Evolutionary conservation across 2,113 vertebrate species (phyloP), one percentile per base, ranked within the genome.

Genomic region (Xiphophorus maculatus): DNA sequence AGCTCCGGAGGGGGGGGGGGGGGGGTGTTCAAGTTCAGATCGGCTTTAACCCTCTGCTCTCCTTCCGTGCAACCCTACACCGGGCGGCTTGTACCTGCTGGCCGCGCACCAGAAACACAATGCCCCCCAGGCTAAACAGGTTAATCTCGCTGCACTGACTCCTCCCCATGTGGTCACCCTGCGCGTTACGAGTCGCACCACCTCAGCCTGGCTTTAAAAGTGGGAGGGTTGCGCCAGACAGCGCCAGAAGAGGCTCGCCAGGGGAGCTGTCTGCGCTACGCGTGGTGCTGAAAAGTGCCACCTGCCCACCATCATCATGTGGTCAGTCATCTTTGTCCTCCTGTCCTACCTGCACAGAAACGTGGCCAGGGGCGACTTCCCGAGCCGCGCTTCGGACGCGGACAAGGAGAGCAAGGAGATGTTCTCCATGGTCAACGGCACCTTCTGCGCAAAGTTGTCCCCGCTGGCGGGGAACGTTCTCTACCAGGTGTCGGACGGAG

Each of bases 211-310:
- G 73, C 88, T 86, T 91, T 89, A 94, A 89, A 93, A 93, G 87
- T 77, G 80, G 82, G 76, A 70, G 77, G 70, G 42, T 51, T 64
- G 63, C 66, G 1, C 29, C 62, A 33, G 35, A 5, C 73, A 70
- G 78, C 40, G 9, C 69, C 19, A 37, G 73, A 60, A 75, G 63
- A 33, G 61, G 22, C 28, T 66, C 70, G 78, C 35, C 35, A 12
- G 35, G 35, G 92, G 90, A 92, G 93, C 95, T 95, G 94, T 95
- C 95, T 94, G 87, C 79, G 54, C 79, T 60, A 63, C 78, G 84
- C 44, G 90, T 92, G 94, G 95, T 95, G 95, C 95, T 95, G 94
- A 95, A 94, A 37, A 89, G 87, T 79, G 78, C 78, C 83, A 61
- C 79, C 71, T 29, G 66, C 74, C 22, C 79, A 73, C 35, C 35